Evolutionary conservation across 2,888 invertebrate species (phyloP), one percentile per base, ranked within the genome.

Genomic region (Ochlodes sylvanus): DNA sequence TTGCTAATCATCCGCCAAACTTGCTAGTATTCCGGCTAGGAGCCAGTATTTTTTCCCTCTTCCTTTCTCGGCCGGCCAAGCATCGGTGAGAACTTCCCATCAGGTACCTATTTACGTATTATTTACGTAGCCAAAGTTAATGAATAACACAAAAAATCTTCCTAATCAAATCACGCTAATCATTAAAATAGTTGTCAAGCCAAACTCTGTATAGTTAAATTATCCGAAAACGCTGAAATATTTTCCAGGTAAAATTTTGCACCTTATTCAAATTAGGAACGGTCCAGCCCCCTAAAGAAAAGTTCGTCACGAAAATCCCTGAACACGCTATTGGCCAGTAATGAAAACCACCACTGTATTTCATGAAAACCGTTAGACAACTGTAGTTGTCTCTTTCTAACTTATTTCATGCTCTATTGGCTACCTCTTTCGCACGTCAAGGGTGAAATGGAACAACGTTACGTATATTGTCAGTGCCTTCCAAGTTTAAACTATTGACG

Each of bases 401-500:
- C 83, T 34, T 73, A 71, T 66, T 61, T 63, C 10, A 44, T 71
- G 75, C 77, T 76, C 77, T 76, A 77, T 79, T 77, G 62, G 70
- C 72, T 78, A 75, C 71, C 87, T 86, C 87, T 73, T 63, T 92
- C 79, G 68, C 83, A 77, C 87, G 76, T 77, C 74, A 83, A 87
- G 91, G 89, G 84, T 86, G 81, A 79, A 84, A 79, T 76, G 77
- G 75, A 75, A 69, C 70, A 60, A 32, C 77, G 76, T 78, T 77
- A 78, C 73, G 75, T 76, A 75, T 76, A 74, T 79, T 82, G 84
- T 85, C 90, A 92, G 92, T 92, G 83, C 86, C 85, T 88, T 88
- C 84, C 75, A 81, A 80, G 90, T 87, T 85, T 83, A 87, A 85
- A 86, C 80, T 82, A 85, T 83, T 85, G 86, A 79, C 87, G 88